These are phyloP conservation scores for Poeciliopsis presidionis DNA, from an alignment of 2,797 vertebrate species.

Conservation along the genomic window DNA sequence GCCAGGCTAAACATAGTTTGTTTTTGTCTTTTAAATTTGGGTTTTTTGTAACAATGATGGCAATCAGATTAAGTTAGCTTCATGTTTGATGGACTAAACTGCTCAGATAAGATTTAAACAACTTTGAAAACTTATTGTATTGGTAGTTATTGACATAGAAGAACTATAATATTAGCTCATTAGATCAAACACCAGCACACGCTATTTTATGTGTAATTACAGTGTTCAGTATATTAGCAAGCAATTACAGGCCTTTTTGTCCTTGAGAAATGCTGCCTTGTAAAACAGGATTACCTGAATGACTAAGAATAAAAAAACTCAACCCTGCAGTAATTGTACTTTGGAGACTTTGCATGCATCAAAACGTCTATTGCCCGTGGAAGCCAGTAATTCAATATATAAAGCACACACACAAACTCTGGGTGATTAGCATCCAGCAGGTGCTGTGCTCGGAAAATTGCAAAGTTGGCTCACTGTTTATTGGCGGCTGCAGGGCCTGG, in stretches of 20 bases:
- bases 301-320: background rate
- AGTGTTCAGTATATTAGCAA: conserved; percentile 11
- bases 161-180: conserved; percentile 9
- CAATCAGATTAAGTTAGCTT: too few species aligned
- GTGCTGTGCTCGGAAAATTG: conserved; percentile 48
- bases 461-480: conserved; percentile 38
- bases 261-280: conserved; percentile 6
- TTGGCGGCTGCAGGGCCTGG: conserved; percentile 50
- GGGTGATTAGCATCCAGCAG: conserved; percentile 48
- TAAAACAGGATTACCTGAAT: conserved; percentile 13
- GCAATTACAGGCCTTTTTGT: conserved; percentile 5
- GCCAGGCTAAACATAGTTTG: too few species aligned
- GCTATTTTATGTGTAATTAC: background rate
- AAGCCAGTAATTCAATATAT: conserved; percentile 33
- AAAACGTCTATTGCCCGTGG: conserved; percentile 19
- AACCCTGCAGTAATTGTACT: conserved; percentile 11
- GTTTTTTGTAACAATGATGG: too few species aligned
- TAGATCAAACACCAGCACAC: conserved; percentile 12
- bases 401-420: conserved; percentile 24
- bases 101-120: background rate
- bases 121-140: conserved; percentile 13
- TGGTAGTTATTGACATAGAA: conserved; percentile 16
- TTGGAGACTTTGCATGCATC: conserved; percentile 12
- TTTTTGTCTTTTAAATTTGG: too few species aligned
- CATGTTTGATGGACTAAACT: background rate